Conservation (phyloP, 1,140 invertebrate species). For the Macrobrachium rosenbergii region DNA sequence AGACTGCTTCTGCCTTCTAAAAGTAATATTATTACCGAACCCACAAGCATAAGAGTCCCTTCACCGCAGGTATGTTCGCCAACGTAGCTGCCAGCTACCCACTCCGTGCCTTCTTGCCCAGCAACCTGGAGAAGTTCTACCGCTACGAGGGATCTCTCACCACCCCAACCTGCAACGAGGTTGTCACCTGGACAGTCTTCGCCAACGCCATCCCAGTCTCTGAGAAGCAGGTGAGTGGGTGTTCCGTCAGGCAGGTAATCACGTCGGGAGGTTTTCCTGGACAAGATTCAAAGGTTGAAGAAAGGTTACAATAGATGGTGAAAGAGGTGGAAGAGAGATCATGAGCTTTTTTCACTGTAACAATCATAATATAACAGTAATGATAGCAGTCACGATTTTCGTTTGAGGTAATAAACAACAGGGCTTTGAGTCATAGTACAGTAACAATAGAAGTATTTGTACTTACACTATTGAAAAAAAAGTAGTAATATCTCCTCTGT, state of each 20-base stretch:
- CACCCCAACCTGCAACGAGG: slow-evolving; percentile 68
- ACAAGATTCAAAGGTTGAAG: not conserved
- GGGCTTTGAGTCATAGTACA: no score
- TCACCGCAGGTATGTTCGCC: slow-evolving; percentile 26
- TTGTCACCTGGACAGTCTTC: slow-evolving; percentile 75
- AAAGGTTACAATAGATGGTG: no score
- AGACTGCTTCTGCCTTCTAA: no score
- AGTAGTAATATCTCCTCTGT: no score
- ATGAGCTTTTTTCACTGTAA: no score
- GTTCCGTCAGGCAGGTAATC: no score
- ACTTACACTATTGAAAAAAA: no score
- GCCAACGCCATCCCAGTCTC: slow-evolving; percentile 51
- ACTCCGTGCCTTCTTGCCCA: slow-evolving; percentile 73
- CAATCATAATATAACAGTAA: no score
- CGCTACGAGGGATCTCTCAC: slow-evolving; percentile 78
- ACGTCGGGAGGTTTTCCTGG: not conserved
- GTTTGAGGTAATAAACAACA: no score
- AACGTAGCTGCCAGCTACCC: slow-evolving; percentile 29
- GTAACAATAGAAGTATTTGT: no score
- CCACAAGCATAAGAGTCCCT: not conserved
- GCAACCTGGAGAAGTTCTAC: slow-evolving; percentile 77
- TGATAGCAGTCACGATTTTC: no score
- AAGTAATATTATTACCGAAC: not conserved
- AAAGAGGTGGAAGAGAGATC: no score
- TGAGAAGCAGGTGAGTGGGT: slow-evolving; percentile 34